Evolutionary conservation across 2,888 invertebrate genomes (phyloP).

Genomic region (Plutella xylostella): DNA sequence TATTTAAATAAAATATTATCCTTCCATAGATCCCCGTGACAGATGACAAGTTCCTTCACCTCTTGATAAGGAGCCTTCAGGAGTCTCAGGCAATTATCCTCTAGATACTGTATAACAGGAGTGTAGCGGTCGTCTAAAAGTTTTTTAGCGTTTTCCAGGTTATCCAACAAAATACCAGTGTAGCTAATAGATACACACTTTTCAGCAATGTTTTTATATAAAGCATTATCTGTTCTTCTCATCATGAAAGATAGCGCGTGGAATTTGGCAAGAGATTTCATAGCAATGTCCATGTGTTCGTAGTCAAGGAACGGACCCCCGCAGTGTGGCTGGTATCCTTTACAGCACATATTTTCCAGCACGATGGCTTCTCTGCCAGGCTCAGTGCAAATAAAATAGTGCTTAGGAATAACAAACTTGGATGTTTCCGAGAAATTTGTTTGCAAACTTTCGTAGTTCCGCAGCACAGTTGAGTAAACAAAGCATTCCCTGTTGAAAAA

Average conservation of each 20-base stretch:
- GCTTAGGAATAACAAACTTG: constrained; percentile 33
- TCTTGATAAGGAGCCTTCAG: constrained; percentile 26
- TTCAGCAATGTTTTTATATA: constrained; percentile 29
- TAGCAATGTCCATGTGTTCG: constrained; percentile 35
- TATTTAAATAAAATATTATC: constrained; percentile 56
- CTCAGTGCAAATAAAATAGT: constrained; percentile 37
- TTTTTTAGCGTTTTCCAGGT: constrained; percentile 40
- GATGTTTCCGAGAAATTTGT: constrained; percentile 14
- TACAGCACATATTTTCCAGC: constrained; percentile 42
- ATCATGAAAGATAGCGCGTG: constrained; percentile 51
- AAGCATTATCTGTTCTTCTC: constrained; percentile 23
- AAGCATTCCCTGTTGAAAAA: constrained; percentile 50
- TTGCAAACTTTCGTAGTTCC: constrained; percentile 32
- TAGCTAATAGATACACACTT: constrained; percentile 44
- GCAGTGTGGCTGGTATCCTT: constrained; percentile 36
- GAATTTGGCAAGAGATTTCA: constrained; percentile 41
- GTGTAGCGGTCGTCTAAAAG: constrained; percentile 39
- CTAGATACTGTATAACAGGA: constrained; percentile 29
- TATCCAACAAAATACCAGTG: constrained; percentile 40
- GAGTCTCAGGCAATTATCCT: constrained; percentile 28
- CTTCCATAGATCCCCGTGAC: constrained; percentile 62
- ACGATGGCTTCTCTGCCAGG: constrained; percentile 47
- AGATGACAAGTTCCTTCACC: constrained; percentile 38
- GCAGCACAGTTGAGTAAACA: constrained; percentile 38
- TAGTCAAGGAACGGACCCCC: constrained; percentile 36